A percentile compares a stretch with the other conserved stretches of the same genome.
These are phyloP conservation scores for Cyprinodon brontotheroides DNA, from an alignment of 2,113 vertebrate genomes.

Conservation along the genomic window DNA sequence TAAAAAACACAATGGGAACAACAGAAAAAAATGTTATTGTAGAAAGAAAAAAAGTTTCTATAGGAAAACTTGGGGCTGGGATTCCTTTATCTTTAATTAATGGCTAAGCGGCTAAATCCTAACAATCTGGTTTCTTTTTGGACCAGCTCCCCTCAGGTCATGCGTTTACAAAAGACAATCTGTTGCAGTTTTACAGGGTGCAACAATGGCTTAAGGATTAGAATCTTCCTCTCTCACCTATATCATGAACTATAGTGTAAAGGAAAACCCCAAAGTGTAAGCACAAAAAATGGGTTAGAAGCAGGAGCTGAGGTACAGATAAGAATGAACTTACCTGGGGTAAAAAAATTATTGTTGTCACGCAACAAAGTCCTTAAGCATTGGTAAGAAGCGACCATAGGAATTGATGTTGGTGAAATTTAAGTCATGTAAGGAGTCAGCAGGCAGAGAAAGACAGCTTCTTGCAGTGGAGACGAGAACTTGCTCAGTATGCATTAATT, in stretches of 20 bases:
- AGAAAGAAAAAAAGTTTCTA: background rate
- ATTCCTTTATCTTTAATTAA: background rate
- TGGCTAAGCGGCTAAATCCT: background rate
- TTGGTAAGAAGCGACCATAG: too few species aligned
- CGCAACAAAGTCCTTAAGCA: background rate
- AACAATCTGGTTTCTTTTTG: background rate
- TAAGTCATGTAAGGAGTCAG: constrained; percentile 13
- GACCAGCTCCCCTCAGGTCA: background rate
- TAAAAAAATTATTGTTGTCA: background rate
- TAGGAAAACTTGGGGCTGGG: background rate
- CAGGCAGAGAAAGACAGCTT: background rate
- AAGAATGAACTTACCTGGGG: background rate
- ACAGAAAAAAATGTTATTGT: too few species aligned
- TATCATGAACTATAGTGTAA: background rate
- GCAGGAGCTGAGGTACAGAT: background rate
- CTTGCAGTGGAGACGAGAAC: too few species aligned
- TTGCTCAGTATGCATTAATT: too few species aligned
- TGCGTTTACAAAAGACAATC: background rate
- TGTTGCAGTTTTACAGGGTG: background rate
- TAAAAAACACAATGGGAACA: too few species aligned
- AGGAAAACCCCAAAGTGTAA: too few species aligned
- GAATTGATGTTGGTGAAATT: constrained; percentile 2
- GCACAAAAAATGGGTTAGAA: background rate
- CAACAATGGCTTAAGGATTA: background rate
- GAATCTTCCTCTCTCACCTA: background rate